phyloP scores from a whole-genome alignment of 2,888 invertebrate species.

The Tetragnatha montana region DNA sequence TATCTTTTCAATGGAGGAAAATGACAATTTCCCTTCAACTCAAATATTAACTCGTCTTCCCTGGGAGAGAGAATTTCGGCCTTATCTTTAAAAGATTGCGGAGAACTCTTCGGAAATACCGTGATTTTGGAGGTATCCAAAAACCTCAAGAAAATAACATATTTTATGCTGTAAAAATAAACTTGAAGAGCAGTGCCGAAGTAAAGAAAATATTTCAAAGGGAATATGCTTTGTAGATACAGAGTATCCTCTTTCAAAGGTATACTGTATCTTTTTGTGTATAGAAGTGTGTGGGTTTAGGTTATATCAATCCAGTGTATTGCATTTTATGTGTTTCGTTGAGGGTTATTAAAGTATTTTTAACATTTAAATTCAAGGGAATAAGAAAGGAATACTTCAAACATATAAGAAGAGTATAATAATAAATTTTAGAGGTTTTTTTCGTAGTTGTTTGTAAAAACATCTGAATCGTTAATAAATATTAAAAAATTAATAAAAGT shows the following conservation, averaged over 20 bases:
- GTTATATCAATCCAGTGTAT: no score
- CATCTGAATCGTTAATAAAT: no score
- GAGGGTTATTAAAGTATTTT: no score
- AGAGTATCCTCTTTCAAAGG: not conserved
- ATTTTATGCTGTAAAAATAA: slow-evolving; percentile 60
- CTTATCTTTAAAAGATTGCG: not conserved
- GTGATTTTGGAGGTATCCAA: not conserved
- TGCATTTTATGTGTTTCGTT: not conserved
- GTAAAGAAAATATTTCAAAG: slow-evolving; percentile 40
- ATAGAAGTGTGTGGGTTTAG: not conserved
- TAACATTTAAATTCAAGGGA: no score
- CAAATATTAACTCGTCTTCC: not conserved
- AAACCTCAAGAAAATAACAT: not conserved
- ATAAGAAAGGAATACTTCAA: no score
- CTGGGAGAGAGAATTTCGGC: not conserved
- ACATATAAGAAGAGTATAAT: no score
- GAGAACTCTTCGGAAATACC: not conserved
- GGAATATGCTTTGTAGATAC: slow-evolving; percentile 4
- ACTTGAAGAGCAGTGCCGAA: not conserved
- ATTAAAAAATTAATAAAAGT: no score
- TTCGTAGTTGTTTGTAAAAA: no score
- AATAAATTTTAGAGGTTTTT: no score
- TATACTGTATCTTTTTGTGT: not conserved
- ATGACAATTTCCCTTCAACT: not conserved
- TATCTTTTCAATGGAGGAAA: not conserved